These are phyloP conservation scores for Campoletis raptor DNA, from an alignment of 2,888 invertebrate genomes.

Conservation along the genomic window DNA sequence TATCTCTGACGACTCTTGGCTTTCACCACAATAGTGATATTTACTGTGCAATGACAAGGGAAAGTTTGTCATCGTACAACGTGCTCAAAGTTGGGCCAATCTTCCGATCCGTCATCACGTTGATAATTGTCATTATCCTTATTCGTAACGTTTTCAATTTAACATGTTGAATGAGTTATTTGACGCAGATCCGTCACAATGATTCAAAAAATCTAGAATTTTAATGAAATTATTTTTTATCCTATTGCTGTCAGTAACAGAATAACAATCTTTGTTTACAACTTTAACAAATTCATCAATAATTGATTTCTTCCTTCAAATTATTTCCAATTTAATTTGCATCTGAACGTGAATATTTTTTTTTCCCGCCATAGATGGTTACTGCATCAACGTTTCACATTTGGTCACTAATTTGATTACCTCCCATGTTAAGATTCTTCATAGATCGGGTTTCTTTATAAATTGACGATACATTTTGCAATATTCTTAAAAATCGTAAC, in stretches of 20 bases:
- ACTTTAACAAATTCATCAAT: too few species aligned
- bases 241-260: background rate
- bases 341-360: too few species aligned
- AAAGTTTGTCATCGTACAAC: conserved; percentile 44
- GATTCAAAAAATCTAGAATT: background rate
- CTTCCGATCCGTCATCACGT: conserved; percentile 29
- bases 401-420: background rate
- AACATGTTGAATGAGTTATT: background rate
- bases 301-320: too few species aligned
- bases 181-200: background rate
- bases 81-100: conserved; percentile 20
- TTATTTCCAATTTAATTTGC: too few species aligned
- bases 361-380: background rate
- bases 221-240: background rate
- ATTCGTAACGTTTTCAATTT: conserved; percentile 4
- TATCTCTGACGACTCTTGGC: conserved; percentile 25
- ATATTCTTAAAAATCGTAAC: background rate
- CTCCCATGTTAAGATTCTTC: background rate
- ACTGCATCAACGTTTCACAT: background rate
- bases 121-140: conserved; percentile 30
- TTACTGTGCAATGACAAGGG: conserved; percentile 32
- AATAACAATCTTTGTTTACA: too few species aligned
- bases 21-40: conserved; percentile 54
- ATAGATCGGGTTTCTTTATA: background rate
- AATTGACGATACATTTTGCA: background rate